phyloP scores from a whole-genome alignment of 1,140 invertebrate species.

The Neodiprion virginianus region DNA sequence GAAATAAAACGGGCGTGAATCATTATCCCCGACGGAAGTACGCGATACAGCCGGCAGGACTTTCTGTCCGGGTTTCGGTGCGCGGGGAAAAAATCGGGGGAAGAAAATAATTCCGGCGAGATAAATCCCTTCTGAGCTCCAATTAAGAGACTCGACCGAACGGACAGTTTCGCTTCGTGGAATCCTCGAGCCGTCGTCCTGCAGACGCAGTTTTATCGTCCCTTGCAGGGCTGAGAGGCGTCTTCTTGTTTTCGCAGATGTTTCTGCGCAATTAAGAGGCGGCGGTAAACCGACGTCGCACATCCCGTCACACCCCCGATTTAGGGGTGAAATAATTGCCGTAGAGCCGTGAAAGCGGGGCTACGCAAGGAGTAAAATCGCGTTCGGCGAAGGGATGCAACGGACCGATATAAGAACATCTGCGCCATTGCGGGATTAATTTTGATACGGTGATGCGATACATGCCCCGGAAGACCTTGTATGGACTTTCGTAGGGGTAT shows the following conservation, averaged over 20 bases:
- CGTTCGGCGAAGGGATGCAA: neutral
- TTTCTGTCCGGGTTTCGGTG: too few species aligned
- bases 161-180: neutral
- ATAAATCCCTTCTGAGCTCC: constrained; percentile 7
- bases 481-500: neutral
- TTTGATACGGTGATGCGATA: neutral
- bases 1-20: too few species aligned
- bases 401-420: neutral
- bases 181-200: neutral
- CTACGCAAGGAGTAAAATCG: neutral
- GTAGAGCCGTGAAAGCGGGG: neutral
- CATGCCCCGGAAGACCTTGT: neutral
- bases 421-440: constrained; percentile 2
- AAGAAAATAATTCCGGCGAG: constrained; percentile 6
- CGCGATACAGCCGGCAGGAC: too few species aligned
- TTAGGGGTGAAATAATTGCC: constrained; percentile 7
- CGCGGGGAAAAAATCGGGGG: neutral
- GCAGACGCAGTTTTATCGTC: neutral
- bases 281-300: neutral
- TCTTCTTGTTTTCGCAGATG: neutral
- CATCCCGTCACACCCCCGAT: neutral
- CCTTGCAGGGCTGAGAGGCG: neutral
- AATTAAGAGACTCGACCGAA: neutral
- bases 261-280: neutral
- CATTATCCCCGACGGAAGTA: too few species aligned